Conservation (phyloP, 2,113 vertebrate genomes). For the Pachypanchax playfairii region DNA sequence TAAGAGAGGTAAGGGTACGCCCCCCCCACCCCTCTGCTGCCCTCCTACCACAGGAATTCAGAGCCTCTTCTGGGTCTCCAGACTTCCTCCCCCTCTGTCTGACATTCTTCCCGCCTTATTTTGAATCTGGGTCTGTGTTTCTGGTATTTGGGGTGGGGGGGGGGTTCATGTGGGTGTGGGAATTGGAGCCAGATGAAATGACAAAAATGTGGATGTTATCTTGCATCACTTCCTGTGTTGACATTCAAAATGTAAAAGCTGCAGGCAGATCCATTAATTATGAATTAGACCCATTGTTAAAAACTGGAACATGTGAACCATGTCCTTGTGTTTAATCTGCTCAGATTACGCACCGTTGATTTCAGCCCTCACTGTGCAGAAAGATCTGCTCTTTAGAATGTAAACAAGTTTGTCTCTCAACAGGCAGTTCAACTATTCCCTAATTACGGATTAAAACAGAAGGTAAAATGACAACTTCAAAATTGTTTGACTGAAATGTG, state of each 20-base stretch:
- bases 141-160: slow-evolving; percentile 53
- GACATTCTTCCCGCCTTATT: slow-evolving; percentile 64
- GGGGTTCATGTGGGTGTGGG: slow-evolving; percentile 19
- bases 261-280: not conserved
- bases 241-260: slow-evolving; percentile 46
- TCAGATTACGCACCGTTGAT: not conserved
- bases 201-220: slow-evolving; percentile 30
- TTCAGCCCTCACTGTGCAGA: not conserved
- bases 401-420: slow-evolving; percentile 41
- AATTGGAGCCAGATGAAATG: slow-evolving; percentile 49
- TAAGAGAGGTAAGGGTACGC: no score
- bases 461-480: slow-evolving; percentile 62
- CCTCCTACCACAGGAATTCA: slow-evolving; percentile 44
- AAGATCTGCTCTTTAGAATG: not conserved
- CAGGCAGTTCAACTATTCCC: slow-evolving; percentile 69
- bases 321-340: slow-evolving; percentile 20
- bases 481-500: not conserved
- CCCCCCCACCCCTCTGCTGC: not conserved
- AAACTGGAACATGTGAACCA: not conserved
- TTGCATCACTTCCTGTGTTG: slow-evolving; percentile 61
- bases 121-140: slow-evolving; percentile 58
- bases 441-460: slow-evolving; percentile 65
- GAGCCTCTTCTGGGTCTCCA: slow-evolving; percentile 23
- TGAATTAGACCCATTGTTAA: not conserved
- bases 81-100: slow-evolving; percentile 36